phyloP scores from a whole-genome alignment of 1,140 invertebrate species.

The Hirudo medicinalis region DNA sequence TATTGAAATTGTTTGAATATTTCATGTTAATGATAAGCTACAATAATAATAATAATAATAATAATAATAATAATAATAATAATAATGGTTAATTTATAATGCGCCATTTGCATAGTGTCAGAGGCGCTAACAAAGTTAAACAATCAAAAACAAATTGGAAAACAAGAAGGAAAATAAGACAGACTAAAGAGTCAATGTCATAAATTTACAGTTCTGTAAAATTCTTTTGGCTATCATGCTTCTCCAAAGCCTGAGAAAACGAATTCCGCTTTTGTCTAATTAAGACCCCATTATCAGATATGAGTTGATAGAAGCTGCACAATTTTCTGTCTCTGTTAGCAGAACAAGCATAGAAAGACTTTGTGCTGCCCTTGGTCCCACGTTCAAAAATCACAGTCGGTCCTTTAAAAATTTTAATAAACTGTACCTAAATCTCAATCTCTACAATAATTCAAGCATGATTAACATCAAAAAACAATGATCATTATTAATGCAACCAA shows the following conservation, averaged over 20 bases:
- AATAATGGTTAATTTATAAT: too few relatives aligned
- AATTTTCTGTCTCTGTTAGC: slow-evolving; percentile 8
- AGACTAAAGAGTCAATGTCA: background rate
- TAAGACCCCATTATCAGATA: background rate
- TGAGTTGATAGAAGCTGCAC: slow-evolving; percentile 4
- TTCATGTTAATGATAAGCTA: too few relatives aligned
- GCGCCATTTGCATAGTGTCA: too few relatives aligned
- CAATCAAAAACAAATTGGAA: background rate
- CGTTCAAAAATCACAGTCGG: slow-evolving; percentile 1
- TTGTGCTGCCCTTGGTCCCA: background rate
- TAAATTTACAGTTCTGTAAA: background rate
- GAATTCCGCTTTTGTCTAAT: background rate
- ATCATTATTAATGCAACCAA: background rate
- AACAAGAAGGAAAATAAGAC: background rate
- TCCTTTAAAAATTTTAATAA: background rate
- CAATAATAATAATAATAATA: too few relatives aligned
- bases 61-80: too few relatives aligned
- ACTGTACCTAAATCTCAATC: background rate
- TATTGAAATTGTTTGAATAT: too few relatives aligned
- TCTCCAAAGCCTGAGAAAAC: background rate
- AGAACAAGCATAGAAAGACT: background rate
- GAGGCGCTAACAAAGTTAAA: too few relatives aligned
- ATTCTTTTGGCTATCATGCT: background rate
- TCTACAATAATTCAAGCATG: background rate
- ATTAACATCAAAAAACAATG: background rate